Conservation (phyloP, 64 coral and sea anemone genomes). For the Pachyseris speciosa region DNA sequence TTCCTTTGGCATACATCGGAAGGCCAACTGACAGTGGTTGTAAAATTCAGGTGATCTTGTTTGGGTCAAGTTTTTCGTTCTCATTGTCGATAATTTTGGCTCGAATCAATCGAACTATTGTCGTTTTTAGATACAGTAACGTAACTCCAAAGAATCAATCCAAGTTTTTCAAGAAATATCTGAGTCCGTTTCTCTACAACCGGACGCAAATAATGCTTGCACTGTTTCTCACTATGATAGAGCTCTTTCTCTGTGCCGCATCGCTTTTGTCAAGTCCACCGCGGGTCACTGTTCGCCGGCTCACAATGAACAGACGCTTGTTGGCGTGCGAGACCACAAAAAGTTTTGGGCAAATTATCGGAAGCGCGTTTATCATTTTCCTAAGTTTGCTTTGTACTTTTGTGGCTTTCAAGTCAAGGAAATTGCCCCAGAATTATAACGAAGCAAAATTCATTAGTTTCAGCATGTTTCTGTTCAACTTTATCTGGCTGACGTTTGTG, state of each 20-base stretch:
- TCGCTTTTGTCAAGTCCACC: conserved; percentile 61
- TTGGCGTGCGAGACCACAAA: neutral
- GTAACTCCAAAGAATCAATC: neutral
- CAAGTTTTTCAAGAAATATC: neutral
- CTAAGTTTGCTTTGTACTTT: conserved; percentile 86
- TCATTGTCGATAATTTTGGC: conserved; percentile 53
- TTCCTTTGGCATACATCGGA: conserved; percentile 48
- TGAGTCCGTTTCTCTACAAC: conserved; percentile 19
- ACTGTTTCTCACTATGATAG: conserved; percentile 37
- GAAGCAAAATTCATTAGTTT: conserved; percentile 80
- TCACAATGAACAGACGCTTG: neutral
- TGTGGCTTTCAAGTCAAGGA: conserved; percentile 77
- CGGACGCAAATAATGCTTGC: conserved; percentile 44
- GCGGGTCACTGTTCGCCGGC: neutral
- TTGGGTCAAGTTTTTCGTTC: conserved; percentile 29
- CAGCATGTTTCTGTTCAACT: conserved; percentile 90
- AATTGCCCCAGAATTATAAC: conserved; percentile 92
- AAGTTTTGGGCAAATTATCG: conserved; percentile 7
- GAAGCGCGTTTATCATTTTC: conserved; percentile 69
- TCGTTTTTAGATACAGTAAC: conserved; percentile 43
- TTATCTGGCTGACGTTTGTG: conserved; percentile 82
- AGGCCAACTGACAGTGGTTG: conserved; percentile 51
- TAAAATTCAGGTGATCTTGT: conserved; percentile 27
- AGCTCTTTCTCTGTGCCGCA: conserved; percentile 29
- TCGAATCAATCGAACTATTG: conserved; percentile 63